These are phyloP conservation scores for Zaprionus obscuricornis DNA, from an alignment of 2,888 invertebrate genomes.

Conservation along the genomic window DNA sequence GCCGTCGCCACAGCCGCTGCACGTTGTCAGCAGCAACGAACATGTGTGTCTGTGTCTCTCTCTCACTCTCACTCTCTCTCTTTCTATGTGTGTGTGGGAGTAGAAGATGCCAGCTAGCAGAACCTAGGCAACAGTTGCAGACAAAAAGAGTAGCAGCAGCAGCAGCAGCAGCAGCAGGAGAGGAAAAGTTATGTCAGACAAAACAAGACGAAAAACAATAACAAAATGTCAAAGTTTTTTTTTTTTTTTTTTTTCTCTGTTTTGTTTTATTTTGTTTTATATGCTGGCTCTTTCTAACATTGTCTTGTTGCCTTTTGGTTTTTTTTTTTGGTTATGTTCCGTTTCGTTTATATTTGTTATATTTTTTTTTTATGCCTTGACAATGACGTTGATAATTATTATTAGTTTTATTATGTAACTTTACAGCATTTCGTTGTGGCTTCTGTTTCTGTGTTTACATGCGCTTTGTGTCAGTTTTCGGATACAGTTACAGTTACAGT, in stretches of 20 bases:
- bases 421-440: constrained; percentile 54
- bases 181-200: too few relatives aligned
- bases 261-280: not conserved
- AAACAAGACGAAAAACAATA: constrained; percentile 35
- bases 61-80: too few relatives aligned
- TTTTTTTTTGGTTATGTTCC: constrained; percentile 37
- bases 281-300: not conserved
- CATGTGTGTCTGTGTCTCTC: not conserved
- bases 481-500: too few relatives aligned
- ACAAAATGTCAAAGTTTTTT: constrained; percentile 49
- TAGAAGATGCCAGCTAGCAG: too few relatives aligned
- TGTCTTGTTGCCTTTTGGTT: constrained; percentile 3
- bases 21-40: constrained; percentile 1
- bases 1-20: too few relatives aligned
- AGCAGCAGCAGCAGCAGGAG: too few relatives aligned
- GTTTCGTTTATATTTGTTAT: too few relatives aligned
- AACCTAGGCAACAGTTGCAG: too few relatives aligned
- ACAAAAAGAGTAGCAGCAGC: too few relatives aligned
- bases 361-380: constrained; percentile 52
- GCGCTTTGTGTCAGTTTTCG: constrained; percentile 52
- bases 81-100: too few relatives aligned
- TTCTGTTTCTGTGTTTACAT: constrained; percentile 62
- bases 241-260: constrained; percentile 19
- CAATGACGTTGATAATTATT: constrained; percentile 79
- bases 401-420: constrained; percentile 80